Evolutionary conservation across 2,888 invertebrate genomes (phyloP), one percentile per base, ranked within the genome.

Genomic region (Chalcis sispes): DNA sequence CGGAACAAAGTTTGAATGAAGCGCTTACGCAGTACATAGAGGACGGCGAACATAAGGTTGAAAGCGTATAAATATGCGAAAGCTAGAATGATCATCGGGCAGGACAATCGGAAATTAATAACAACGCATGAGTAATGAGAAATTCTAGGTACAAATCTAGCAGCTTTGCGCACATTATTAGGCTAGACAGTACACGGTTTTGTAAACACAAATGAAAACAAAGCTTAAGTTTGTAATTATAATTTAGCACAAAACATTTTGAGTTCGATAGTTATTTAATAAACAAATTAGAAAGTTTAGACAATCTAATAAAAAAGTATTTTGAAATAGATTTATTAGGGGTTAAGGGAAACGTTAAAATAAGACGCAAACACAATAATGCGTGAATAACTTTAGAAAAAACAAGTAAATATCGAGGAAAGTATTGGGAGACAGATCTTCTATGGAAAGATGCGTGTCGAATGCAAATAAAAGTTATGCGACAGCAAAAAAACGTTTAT

Each of bases 371-470:
- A n/a, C n/a, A n/a, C n/a, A n/a, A n/a, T n/a, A n/a, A n/a, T n/a
- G n/a, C n/a, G n/a, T n/a, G n/a, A n/a, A n/a, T n/a, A n/a, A n/a
- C n/a, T n/a, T n/a, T n/a, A n/a, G n/a, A n/a, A n/a, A n/a, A n/a
- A n/a, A n/a, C n/a, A n/a, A n/a, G n/a, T n/a, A n/a, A n/a, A n/a
- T n/a, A n/a, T n/a, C n/a, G n/a, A n/a, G n/a, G n/a, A n/a, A n/a
- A n/a, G n/a, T n/a, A n/a, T n/a, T n/a, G n/a, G n/a, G n/a, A n/a
- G n/a, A n/a, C n/a, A n/a, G n/a, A n/a, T n/a, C n/a, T n/a, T n/a
- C n/a, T n/a, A n/a, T n/a, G 42, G 58, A 54, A 1, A 59, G 77
- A 10, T n/a, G 76, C 7, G 46, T 78, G 5, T 79, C 77, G 77
- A 77, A 74, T 40, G 7, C 4, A 1, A 54, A 74, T 23, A 13